These are phyloP conservation scores for Bergia sp. DNA, from an alignment of 92 coral and sea anemone genomes.

Conservation along the genomic window DNA sequence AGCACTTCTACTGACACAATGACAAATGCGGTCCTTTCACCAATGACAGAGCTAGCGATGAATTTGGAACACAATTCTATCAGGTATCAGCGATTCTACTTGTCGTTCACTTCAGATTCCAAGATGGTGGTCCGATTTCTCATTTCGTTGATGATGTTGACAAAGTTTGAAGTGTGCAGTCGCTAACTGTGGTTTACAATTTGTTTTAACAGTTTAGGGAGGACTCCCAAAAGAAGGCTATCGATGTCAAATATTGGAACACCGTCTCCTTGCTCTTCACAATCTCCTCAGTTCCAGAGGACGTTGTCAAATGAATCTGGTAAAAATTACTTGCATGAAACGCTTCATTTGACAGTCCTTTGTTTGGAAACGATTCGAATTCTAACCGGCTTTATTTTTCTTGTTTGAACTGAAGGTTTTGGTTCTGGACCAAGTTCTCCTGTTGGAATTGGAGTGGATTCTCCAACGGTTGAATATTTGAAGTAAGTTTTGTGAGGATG, in stretches of 20 bases:
- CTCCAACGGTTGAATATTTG: slow-evolving; percentile 88
- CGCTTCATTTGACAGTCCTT: neutral
- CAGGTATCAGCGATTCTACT: slow-evolving; percentile 53
- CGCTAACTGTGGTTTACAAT: slow-evolving; percentile 1
- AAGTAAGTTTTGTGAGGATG: slow-evolving; percentile 65
- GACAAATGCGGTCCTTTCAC: slow-evolving; percentile 89
- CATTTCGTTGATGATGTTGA: neutral
- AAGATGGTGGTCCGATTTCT: slow-evolving; percentile 5
- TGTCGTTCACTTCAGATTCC: neutral
- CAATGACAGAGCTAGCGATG: slow-evolving; percentile 91
- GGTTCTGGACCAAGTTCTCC: slow-evolving; percentile 52
- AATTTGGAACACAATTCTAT: slow-evolving; percentile 87
- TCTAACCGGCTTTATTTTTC: neutral
- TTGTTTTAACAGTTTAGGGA: slow-evolving; percentile 66
- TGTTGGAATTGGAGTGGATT: slow-evolving; percentile 66
- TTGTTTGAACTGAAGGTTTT: slow-evolving; percentile 17
- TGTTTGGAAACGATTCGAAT: slow-evolving; percentile 33
- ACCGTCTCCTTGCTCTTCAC: slow-evolving; percentile 72
- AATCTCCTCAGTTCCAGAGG: slow-evolving; percentile 68
- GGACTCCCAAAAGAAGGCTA: slow-evolving; percentile 95
- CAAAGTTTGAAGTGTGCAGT: neutral
- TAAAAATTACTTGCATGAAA: slow-evolving; percentile 22
- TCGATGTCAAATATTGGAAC: slow-evolving; percentile 80
- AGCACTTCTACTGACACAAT: slow-evolving; percentile 62
- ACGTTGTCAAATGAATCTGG: slow-evolving; percentile 96